Percentiles rank a stretch among this genome's conserved stretches.
Conservation (phyloP, 1,140 invertebrate genomes). For the Phocides pigmalion region DNA sequence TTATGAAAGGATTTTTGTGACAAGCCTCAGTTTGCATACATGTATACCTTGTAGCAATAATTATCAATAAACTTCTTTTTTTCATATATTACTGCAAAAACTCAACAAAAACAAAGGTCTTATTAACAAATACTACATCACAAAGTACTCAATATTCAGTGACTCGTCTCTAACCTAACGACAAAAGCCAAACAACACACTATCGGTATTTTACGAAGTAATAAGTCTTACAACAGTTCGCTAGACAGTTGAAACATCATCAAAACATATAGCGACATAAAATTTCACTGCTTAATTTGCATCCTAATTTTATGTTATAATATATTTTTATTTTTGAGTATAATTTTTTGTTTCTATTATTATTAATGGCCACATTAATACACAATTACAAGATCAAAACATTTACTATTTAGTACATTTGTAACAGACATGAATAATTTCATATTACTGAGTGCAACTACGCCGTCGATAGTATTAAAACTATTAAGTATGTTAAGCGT, state of each 20-base stretch:
- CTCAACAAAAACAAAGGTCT: constrained; percentile 79
- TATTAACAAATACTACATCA: constrained; percentile 76
- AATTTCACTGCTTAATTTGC: constrained; percentile 43
- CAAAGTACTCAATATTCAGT: constrained; percentile 62
- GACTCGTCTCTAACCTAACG: constrained; percentile 76
- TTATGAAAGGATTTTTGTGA: constrained; percentile 78
- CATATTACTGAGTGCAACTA: constrained; percentile 71
- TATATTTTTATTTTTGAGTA: constrained; percentile 35
- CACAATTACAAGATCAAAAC: constrained; percentile 74
- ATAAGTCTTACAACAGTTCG: constrained; percentile 47
- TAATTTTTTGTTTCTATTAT: constrained; percentile 43
- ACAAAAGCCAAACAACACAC: constrained; percentile 75
- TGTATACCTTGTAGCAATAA: constrained; percentile 76
- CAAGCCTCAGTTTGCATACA: constrained; percentile 80
- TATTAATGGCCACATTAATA: constrained; percentile 66
- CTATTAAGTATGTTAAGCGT: constrained; percentile 74
- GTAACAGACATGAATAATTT: constrained; percentile 66
- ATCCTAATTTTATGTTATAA: constrained; percentile 40
- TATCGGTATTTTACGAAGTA: constrained; percentile 53
- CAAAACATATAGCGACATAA: constrained; percentile 44
- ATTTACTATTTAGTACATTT: constrained; percentile 63
- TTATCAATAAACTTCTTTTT: constrained; percentile 75
- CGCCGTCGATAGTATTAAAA: constrained; percentile 64
- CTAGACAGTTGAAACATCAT: constrained; percentile 44
- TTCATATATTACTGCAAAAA: constrained; percentile 74